Evolutionary conservation across 1,140 invertebrate species (phyloP), one percentile per base, ranked within the genome.

Genomic region (Drosophila kanapiae): DNA sequence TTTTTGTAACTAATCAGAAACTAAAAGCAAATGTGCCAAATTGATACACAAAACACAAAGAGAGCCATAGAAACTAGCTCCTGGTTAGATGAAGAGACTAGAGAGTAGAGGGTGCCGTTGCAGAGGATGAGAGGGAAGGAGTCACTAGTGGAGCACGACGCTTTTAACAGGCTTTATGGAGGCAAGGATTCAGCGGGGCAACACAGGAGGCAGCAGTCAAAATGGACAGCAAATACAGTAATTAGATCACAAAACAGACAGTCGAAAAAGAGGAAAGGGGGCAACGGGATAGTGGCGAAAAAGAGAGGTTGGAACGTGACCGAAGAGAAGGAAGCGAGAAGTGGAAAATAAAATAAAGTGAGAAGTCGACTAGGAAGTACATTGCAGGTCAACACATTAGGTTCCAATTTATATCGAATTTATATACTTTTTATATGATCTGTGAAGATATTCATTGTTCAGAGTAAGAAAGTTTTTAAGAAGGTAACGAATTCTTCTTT

Each of bases 221-320:
- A 78, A 90, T 86, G 77, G 85, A 87, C 84, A 87, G 84, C 83
- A 88, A 88, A 88, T 88, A 88, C 84, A 87, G 82, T 87, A 87
- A 87, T 87, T 87, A 87, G 83, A 87, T 87, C 83, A 87, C 83
- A 87, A 82, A 83, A 74, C 81, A 77, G 69, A 82, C 72, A 76
- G 67, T 48, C 58, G 16, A 78, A 75, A 60, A 23, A 42, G 54
- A 4, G 54, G 13, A 18, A 27, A n/a, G 61, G 59, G 23, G 72
- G 33, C 6, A 27, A n/a, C 31, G 56, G 51, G 69, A 29, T 29
- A 75, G 70, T 58, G 72, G 47, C 74, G 23, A 47, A 61, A 61
- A 68, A 57, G 57, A 78, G 56, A 65, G 65, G 78, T 56, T 62
- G 78, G 40, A 85, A 79, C 80, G 61, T 71, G 75, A 86, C 75